A percentile compares a stretch with the other conserved stretches of the same genome.
phyloP scores from a whole-genome alignment of 2,113 vertebrate genomes.

The Strigops habroptila region DNA sequence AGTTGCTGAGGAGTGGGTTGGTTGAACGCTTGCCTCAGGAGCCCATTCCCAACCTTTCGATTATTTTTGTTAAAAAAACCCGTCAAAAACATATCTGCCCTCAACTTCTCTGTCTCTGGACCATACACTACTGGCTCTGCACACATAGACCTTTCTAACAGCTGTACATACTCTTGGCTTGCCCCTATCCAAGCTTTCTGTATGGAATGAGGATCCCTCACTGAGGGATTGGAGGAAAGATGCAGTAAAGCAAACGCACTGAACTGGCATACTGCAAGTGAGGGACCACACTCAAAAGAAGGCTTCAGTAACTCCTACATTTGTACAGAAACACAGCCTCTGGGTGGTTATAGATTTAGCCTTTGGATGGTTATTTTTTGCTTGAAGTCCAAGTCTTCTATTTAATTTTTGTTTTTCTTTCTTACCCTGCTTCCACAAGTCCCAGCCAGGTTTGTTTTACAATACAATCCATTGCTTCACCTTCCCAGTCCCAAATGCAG shows the following conservation, averaged over 20 bases:
- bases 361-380: not conserved
- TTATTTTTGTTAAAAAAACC: not conserved
- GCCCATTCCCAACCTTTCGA: not conserved
- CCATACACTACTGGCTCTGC: not conserved
- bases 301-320: not conserved
- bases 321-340: not conserved
- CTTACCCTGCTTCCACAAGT: fast-evolving
- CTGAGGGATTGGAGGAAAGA: not conserved
- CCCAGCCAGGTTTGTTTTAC: not conserved
- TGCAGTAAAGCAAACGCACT: not conserved
- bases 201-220: not conserved
- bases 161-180: not conserved
- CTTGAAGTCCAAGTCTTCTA: not conserved
- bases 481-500: not conserved
- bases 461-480: not conserved
- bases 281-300: fast-evolving
- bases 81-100: not conserved
- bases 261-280: fast-evolving
- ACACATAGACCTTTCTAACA: fast-evolving
- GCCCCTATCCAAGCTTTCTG: not conserved
- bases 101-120: not conserved
- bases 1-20: not conserved
- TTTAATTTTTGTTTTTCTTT: not conserved
- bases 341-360: not conserved
- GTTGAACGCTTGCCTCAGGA: not conserved